These are phyloP conservation scores for Seriola aureovittata DNA, from an alignment of 2,113 vertebrate genomes.

Conservation along the genomic window DNA sequence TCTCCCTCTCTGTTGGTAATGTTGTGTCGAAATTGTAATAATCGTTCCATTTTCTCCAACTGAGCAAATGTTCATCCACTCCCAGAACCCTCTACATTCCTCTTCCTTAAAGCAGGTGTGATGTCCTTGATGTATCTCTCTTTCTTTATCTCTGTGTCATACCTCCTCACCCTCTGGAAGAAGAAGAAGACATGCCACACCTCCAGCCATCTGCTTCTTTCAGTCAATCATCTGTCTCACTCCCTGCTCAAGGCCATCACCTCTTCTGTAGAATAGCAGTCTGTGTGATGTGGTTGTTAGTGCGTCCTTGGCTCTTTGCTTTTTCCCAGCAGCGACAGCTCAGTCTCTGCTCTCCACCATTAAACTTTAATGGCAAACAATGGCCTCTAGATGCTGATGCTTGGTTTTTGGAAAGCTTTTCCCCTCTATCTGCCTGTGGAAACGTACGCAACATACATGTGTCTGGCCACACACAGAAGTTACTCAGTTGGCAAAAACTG, in stretches of 20 bases:
- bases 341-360: conserved; percentile 12
- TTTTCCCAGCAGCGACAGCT: conserved; percentile 9
- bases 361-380: conserved; percentile 31
- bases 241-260: background rate
- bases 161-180: background rate
- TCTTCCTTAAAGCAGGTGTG: background rate
- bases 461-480: background rate
- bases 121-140: background rate
- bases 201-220: background rate
- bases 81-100: background rate
- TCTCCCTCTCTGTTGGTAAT: background rate
- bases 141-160: background rate
- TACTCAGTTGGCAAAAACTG: background rate
- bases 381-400: conserved; percentile 12
- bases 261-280: background rate
- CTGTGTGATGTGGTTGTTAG: background rate
- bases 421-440: background rate
- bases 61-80: background rate
- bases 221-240: background rate
- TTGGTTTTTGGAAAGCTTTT: conserved; percentile 8
- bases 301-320: background rate
- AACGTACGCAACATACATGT: background rate
- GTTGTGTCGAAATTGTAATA: background rate
- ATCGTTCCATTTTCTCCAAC: background rate
- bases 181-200: background rate